phyloP scores from a whole-genome alignment of 2,888 invertebrate species.

The Coenonympha glycerion region DNA sequence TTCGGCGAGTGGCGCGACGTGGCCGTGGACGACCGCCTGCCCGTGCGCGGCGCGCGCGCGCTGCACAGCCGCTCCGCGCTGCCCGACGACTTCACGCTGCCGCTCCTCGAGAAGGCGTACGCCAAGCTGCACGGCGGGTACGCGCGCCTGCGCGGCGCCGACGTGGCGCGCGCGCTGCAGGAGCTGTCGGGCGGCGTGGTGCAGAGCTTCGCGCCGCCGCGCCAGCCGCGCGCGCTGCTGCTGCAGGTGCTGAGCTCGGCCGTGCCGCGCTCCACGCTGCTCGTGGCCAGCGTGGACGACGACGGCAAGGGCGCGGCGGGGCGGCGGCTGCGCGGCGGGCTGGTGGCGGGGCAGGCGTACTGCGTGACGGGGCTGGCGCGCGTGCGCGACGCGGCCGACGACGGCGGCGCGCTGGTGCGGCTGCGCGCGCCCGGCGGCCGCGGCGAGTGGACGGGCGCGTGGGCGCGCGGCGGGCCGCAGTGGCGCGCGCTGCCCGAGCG shows the following conservation, averaged over 20 bases:
- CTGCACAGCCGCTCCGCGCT: slow-evolving; percentile 74
- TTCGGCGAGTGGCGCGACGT: slow-evolving; percentile 87
- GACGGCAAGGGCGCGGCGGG: slow-evolving; percentile 16
- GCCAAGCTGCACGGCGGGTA: slow-evolving; percentile 80
- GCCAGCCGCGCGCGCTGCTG: slow-evolving; percentile 79
- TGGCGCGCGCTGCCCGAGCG: slow-evolving; percentile 80
- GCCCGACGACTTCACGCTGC: slow-evolving; percentile 82
- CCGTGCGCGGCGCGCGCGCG: slow-evolving; percentile 79
- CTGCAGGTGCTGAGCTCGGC: slow-evolving; percentile 77
- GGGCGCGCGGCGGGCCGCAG: slow-evolving; percentile 81
- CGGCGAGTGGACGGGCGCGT: slow-evolving; percentile 82
- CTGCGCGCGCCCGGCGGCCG: slow-evolving; percentile 82
- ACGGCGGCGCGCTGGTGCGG: slow-evolving; percentile 68
- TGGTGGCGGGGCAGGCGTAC: slow-evolving; percentile 81
- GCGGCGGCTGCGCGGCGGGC: slow-evolving; percentile 74
- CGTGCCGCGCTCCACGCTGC: slow-evolving; percentile 81
- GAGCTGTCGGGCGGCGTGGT: slow-evolving; percentile 85
- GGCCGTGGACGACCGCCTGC: slow-evolving; percentile 84
- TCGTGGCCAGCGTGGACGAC: slow-evolving; percentile 74
- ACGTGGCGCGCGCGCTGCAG: slow-evolving; percentile 81
- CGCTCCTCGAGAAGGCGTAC: slow-evolving; percentile 86
- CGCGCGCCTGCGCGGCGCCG: slow-evolving; percentile 64
- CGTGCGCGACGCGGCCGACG: slow-evolving; percentile 64
- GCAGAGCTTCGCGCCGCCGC: slow-evolving; percentile 81
- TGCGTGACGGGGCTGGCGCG: slow-evolving; percentile 82